Base-by-base conservation (phyloP, 2,888 invertebrate genomes). In the Poecilobothrus nobilitatus region DNA sequence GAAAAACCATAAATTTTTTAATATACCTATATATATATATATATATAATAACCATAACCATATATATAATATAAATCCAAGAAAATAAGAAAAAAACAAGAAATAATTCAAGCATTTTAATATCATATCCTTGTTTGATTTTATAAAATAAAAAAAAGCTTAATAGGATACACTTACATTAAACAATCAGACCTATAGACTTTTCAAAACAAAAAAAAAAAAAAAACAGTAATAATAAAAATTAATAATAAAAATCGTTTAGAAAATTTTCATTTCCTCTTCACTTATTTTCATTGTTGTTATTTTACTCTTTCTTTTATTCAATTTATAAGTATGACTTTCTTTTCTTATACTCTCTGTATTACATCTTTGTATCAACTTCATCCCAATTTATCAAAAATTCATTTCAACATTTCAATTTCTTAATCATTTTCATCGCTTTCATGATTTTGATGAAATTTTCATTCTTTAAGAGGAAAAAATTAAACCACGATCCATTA, bases 401-500 rank as follows among this genome's bases (percentile, higher is more conserved):
- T 2, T 12, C 9, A 41, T 41, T 15, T 27, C 27, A 27, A 27
- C 53, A 53, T 53, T 15, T 18, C 53, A 53, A 15, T 9, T 53
- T 53, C 7, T 15, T 53, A 53, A 53, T 53, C 53, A 53, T 53
- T 53, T 53, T 53, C n/a, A 53, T 53, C 18, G 53, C 53, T 18
- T n/a, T 53, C 53, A 53, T 53, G 53, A 53, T 53, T 53, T 53
- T 53, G 53, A 53, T 53, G 53, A 53, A 53, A 53, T 53, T 53
- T 18, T 18, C 53, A 53, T 53, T n/a, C 18, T 53, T 53, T 37
- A 37, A 37, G 12, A 27, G 27, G 5, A 27, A 27, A 27, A 27
- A 27, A 27, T 27, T 27, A 41, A 41, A 18, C 53, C 53, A 53
- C 18, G 53, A 53, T 53, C 53, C 53, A 53, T 53, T 53, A 53